Base-by-base conservation (phyloP, 37 sponge, comb jelly and placozoan genomes). In the Oopsacas minuta region DNA sequence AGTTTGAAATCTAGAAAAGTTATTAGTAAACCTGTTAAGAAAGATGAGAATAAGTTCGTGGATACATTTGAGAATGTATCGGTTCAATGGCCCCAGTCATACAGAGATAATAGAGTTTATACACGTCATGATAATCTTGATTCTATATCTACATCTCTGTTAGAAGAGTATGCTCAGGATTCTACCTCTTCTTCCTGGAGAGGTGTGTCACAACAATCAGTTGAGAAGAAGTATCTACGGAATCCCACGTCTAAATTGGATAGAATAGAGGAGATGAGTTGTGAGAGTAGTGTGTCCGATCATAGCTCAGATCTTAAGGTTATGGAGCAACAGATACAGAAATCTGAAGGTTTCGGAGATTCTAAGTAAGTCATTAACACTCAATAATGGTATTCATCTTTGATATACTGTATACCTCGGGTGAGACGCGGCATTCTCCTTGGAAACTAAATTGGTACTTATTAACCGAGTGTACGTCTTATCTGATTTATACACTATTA, bases 191-290 rank as follows among this genome's bases (percentile, higher is more conserved):
- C 12, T 46, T 22, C 51, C 17, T 46, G 51, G 51, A 61, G 75
- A 3, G 49, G 49, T 15, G 15, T 15, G 15, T 15, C 15, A 15
- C 75, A 10, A 20, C 75, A 3, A 5, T 3, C 75, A 25, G 1
- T n/a, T 32, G 17, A 25, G 30, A n/a, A 10, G 20, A 61, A n/a
- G 30, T 61, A n/a, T 34, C 28, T 3, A 3, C 75, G 75, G 7
- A 61, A 20, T 34, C 7, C 20, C 5, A 25, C 22, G 28, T 61
- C 1, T 34, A 61, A 12, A 34, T 34, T 61, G 28, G 75, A 61
- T 61, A 61, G 75, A 12, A 61, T 61, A 5, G 75, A 61, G 20
- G 75, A 61, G 75, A 61, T 61, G 75, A 61, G 75, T 12, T 61
- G 75, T 61, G 75, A 61, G 75, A 61, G 75, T 34, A 61, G 75